Evolutionary conservation across 2,113 vertebrate species (phyloP), one percentile per base, ranked within the genome.

Genomic region (Centrocercus urophasianus): DNA sequence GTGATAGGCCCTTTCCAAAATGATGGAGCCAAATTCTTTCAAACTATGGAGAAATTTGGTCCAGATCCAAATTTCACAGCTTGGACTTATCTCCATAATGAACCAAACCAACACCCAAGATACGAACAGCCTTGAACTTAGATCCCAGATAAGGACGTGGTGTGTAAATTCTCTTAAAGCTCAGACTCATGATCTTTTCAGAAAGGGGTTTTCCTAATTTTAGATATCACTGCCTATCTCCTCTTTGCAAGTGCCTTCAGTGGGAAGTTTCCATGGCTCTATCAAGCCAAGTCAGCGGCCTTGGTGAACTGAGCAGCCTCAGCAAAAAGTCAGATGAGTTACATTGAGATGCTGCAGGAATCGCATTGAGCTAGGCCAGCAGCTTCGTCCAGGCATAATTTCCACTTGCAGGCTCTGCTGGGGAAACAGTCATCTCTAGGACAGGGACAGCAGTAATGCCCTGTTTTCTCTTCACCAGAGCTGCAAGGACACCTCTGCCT

Each of bases 21-120:
- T 0, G 2, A 89, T 56, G 82, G 54, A 73, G 21, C 20, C 85
- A 70, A 83, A 77, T 9, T 6, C 32, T 77, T 91, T 60, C 38
- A 95, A 60, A 81, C 72, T 8, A 60, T 56, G 42, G 56, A 86
- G 79, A 86, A 93, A 64, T 86, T 59, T 94, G 88, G 83, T 96
- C 19, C 65, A 52, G 64, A 83, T 76, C 89, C 94, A 95, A 77
- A 91, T 54, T 77, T 93, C 69, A 77, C 87, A 95, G 89, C 64
- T 89, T 87, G 50, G 85, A 70, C 36, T 93, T 96, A 83, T 85
- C 71, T 83, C 75, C 38, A 21, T 74, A 80, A 80, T 32, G 78
- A 87, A 79, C 45, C 28, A 78, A 93, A 93, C 71, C 78, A 85
- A 94, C 79, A 95, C 25, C 60, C 28, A 4, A 85, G 91, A 94